These are phyloP conservation scores for Tenualosa ilisha DNA, from an alignment of 2,797 vertebrate genomes.

Conservation along the genomic window DNA sequence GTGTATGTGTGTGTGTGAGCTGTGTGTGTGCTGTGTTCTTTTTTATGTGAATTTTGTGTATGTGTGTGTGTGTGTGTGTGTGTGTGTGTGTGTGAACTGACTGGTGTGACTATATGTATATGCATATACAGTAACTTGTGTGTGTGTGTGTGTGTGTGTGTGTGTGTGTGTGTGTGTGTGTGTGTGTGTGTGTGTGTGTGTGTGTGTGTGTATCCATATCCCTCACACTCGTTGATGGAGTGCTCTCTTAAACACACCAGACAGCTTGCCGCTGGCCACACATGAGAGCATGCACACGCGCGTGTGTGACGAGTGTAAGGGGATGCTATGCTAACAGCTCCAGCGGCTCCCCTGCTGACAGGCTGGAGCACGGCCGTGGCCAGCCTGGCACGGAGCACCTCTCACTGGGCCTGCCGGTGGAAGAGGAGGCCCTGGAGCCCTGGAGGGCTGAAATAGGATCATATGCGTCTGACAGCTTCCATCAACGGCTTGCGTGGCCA, in stretches of 20 bases:
- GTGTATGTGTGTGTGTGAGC: conserved; percentile 36
- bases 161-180: conserved; percentile 41
- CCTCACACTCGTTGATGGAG: not conserved
- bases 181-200: conserved; percentile 10
- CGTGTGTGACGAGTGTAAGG: not conserved
- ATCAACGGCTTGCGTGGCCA: conserved; percentile 55
- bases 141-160: not conserved
- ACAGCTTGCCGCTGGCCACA: not conserved
- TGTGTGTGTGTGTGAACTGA: too few species aligned
- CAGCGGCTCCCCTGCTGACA: conserved; percentile 3
- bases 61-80: not conserved
- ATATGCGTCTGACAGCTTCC: conserved; percentile 72
- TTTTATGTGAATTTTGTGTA: not conserved
- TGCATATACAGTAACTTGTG: not conserved
- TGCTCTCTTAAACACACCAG: not conserved
- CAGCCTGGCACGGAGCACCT: not conserved
- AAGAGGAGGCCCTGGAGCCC: not conserved
- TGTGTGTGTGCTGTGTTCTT: conserved; percentile 25
- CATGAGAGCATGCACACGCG: not conserved
- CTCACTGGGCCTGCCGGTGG: not conserved
- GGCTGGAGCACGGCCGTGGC: conserved; percentile 21
- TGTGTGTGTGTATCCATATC: not conserved
- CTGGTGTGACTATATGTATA: not conserved
- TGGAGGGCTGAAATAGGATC: conserved; percentile 63
- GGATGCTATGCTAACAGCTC: conserved; percentile 21